Percentiles rank a stretch among this genome's conserved stretches.
phyloP scores from a whole-genome alignment of 2,888 invertebrate genomes.

The Cerceris ruficornis region DNA sequence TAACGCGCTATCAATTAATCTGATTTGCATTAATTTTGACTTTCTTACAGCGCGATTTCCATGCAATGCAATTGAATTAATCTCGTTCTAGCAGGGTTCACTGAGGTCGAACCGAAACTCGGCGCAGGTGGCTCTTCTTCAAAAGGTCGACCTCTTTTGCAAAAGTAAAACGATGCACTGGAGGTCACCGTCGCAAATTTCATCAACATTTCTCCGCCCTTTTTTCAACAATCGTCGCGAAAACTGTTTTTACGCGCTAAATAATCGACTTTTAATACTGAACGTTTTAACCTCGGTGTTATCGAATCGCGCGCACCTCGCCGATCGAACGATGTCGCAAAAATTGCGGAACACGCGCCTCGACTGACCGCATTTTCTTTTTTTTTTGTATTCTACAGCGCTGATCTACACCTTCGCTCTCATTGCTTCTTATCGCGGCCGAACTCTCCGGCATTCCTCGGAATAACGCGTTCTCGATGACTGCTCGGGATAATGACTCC shows the following conservation, averaged over 20 bases:
- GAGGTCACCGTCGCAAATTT: no score
- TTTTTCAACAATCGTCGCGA: constrained; percentile 20
- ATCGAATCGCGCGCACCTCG: constrained; percentile 12
- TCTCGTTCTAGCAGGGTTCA: no score
- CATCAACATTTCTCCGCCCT: background rate
- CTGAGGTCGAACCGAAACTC: no score
- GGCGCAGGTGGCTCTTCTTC: no score
- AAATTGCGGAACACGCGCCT: background rate
- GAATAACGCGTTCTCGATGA: constrained; percentile 7
- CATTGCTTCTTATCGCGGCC: background rate
- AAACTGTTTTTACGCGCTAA: constrained; percentile 41
- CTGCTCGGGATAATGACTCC: background rate
- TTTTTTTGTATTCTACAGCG: background rate
- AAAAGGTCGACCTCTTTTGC: no score
- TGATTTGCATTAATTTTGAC: no score
- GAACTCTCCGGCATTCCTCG: background rate
- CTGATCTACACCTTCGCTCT: background rate
- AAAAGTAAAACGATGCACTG: no score
- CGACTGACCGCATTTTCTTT: background rate
- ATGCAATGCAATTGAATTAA: no score
- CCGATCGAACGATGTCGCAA: background rate
- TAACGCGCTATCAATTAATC: no score
- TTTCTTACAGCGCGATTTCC: no score
- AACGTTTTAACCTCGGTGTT: constrained; percentile 39
- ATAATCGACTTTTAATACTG: constrained; percentile 50